Conservation (phyloP, 37 sponge, comb jelly and placozoan species). For the Mnemiopsis leidyi region DNA sequence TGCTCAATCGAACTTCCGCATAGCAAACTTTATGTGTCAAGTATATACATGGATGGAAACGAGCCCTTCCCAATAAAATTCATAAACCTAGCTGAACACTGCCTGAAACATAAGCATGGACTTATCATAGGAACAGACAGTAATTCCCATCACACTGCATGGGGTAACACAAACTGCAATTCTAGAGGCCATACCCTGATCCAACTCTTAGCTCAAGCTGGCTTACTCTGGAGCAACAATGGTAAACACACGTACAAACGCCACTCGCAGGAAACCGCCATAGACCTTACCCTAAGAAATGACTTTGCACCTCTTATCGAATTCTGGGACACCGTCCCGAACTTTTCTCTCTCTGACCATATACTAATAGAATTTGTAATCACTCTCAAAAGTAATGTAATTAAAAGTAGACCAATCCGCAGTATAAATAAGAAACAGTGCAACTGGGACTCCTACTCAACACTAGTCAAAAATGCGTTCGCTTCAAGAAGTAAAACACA, state of each 20-base stretch:
- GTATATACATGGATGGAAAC: slow-evolving; percentile 6
- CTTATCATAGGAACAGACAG: slow-evolving; percentile 27
- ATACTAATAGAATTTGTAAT: not conserved
- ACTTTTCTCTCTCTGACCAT: slow-evolving; percentile 1
- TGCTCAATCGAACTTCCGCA: not conserved
- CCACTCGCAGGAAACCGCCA: not conserved
- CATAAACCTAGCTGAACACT: not conserved
- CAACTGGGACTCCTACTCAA: not conserved
- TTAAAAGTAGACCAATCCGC: not conserved
- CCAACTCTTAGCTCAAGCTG: not conserved
- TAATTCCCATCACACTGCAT: slow-evolving; percentile 3
- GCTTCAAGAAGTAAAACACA: no score
- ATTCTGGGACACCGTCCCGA: not conserved
- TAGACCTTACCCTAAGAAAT: not conserved
- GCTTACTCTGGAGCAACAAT: not conserved
- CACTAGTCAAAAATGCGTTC: not conserved
- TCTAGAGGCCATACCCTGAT: not conserved
- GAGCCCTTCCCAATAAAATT: not conserved
- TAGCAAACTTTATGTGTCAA: not conserved
- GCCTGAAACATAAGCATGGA: not conserved
- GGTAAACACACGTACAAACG: not conserved
- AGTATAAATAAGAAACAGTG: slow-evolving; percentile 1
- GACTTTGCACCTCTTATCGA: not conserved
- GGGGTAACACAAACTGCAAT: not conserved
- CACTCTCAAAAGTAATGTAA: not conserved